These are phyloP conservation scores for Dreissena polymorpha DNA, from an alignment of 1,140 invertebrate genomes.

Conservation along the genomic window DNA sequence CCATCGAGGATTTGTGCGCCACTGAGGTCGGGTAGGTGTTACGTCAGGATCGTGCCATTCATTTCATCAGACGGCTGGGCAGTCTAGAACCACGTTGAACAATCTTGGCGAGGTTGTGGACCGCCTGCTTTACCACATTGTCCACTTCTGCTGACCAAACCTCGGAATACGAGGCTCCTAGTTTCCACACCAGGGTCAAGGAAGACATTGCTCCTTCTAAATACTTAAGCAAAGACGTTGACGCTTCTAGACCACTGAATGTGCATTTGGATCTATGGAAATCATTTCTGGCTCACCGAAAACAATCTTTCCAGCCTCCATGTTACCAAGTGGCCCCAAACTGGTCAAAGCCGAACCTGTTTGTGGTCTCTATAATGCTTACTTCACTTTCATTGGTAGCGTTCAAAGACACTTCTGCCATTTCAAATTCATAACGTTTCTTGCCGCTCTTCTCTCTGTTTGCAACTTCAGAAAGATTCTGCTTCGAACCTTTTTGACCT, in stretches of 20 bases:
- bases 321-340: conserved; percentile 57
- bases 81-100: conserved; percentile 71
- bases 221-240: conserved; percentile 58
- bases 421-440: conserved; percentile 68
- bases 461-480: not conserved
- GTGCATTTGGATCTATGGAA: conserved; percentile 53
- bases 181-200: conserved; percentile 74
- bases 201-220: conserved; percentile 59
- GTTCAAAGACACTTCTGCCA: conserved; percentile 62
- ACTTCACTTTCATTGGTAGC: conserved; percentile 72
- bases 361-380: conserved; percentile 57
- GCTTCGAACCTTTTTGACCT: conserved; percentile 45
- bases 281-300: conserved; percentile 73
- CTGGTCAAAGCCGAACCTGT: conserved; percentile 42
- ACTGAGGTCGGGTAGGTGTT: conserved; percentile 53
- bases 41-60: conserved; percentile 50
- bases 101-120: conserved; percentile 71
- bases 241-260: conserved; percentile 51
- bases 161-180: conserved; percentile 70
- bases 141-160: conserved; percentile 73
- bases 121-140: conserved; percentile 63
- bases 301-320: conserved; percentile 73
- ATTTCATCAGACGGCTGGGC: conserved; percentile 64
- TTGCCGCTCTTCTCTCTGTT: conserved; percentile 1
- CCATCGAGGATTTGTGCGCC: too few species aligned